These are phyloP conservation scores for Chromoteleia sp. DNA, from an alignment of 2,888 invertebrate species.

Conservation along the genomic window DNA sequence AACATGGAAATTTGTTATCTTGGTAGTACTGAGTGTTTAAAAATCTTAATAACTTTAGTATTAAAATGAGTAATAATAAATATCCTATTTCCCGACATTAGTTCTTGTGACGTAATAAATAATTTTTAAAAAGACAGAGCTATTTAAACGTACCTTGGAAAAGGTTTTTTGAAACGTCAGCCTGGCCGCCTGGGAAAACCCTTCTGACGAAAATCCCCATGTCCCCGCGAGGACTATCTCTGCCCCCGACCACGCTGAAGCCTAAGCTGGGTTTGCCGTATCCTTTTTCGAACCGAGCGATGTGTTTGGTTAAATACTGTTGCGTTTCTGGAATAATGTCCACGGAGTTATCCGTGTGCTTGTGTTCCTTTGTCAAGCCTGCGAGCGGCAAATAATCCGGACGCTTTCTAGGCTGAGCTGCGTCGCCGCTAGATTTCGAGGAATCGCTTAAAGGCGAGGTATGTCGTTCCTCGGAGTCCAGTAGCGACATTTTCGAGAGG, in stretches of 20 bases:
- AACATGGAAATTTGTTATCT: no score
- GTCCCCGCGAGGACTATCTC: slow-evolving; percentile 87
- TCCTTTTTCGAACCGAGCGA: slow-evolving; percentile 85
- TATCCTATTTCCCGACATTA: no score
- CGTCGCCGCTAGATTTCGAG: slow-evolving; percentile 46
- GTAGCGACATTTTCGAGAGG: slow-evolving; percentile 77
- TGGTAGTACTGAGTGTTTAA: no score
- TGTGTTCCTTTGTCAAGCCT: slow-evolving; percentile 73
- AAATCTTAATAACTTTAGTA: no score
- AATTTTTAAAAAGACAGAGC: no score
- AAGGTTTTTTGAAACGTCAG: slow-evolving; percentile 86
- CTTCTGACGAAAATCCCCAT: slow-evolving; percentile 88
- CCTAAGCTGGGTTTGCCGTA: slow-evolving; percentile 87
- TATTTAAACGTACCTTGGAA: slow-evolving; percentile 86
- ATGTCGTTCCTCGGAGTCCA: slow-evolving; percentile 71
- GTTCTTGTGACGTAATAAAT: no score
- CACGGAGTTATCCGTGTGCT: slow-evolving; percentile 72
- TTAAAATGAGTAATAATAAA: no score
- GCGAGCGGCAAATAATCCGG: slow-evolving; percentile 80
- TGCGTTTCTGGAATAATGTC: slow-evolving; percentile 76
- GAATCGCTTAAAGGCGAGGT: slow-evolving; percentile 53
- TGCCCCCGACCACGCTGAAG: slow-evolving; percentile 88
- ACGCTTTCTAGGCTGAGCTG: slow-evolving; percentile 74
- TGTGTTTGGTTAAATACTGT: slow-evolving; percentile 79
- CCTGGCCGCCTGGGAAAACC: slow-evolving; percentile 87